A percentile compares a stretch with the other conserved stretches of the same genome.
These are phyloP conservation scores for Dolichomitus sp. DNA, from an alignment of 2,888 invertebrate species.

Conservation along the genomic window DNA sequence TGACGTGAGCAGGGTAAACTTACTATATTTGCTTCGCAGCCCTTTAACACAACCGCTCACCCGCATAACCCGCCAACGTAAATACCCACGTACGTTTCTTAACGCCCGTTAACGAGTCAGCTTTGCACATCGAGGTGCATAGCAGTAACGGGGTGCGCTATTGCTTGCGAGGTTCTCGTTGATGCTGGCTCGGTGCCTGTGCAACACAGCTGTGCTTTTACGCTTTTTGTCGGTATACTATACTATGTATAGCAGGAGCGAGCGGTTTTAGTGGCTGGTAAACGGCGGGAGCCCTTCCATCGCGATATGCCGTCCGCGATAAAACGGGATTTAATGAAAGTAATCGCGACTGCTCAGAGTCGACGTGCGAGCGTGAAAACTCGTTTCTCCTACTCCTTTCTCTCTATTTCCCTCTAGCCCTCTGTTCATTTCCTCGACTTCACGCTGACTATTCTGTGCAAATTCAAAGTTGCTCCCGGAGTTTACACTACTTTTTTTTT, in stretches of 20 bases:
- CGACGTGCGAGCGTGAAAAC: conserved; percentile 23
- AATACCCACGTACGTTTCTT: conserved; percentile 60
- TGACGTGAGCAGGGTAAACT: conserved; percentile 22
- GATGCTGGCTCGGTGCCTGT: conserved; percentile 20
- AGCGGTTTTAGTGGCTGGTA: conserved; percentile 27
- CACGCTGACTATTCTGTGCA: not conserved
- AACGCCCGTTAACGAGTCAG: conserved; percentile 64
- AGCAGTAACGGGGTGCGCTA: conserved; percentile 30
- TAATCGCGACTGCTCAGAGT: conserved; percentile 55
- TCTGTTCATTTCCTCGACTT: not conserved
- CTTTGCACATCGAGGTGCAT: conserved; percentile 34
- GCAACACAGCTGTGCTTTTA: conserved; percentile 52
- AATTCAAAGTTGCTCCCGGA: conserved; percentile 17
- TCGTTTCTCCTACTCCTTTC: conserved; percentile 25
- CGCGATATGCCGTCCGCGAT: conserved; percentile 51
- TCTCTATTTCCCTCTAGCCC: conserved; percentile 9
- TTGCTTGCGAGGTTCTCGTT: conserved; percentile 38
- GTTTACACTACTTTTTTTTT: not conserved
- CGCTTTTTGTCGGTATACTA: conserved; percentile 39
- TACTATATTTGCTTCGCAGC: conserved; percentile 44
- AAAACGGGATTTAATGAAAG: conserved; percentile 65
- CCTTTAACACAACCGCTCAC: conserved; percentile 48
- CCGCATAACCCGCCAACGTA: conserved; percentile 47
- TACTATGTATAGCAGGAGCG: conserved; percentile 7
- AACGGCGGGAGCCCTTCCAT: conserved; percentile 23